phyloP scores from a whole-genome alignment of 1,140 invertebrate species.

The Temnothorax longispinosus region DNA sequence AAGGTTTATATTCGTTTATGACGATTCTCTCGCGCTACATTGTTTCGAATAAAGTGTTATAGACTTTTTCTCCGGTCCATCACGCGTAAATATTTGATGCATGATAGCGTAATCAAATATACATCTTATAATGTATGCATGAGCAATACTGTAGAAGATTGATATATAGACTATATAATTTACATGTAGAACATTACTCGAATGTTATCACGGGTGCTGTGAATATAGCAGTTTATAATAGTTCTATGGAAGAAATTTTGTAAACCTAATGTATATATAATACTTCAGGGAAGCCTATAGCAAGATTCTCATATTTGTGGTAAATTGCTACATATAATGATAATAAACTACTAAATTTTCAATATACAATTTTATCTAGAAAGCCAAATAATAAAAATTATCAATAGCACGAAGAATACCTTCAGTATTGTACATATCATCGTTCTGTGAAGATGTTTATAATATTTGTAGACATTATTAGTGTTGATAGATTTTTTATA shows the following conservation, averaged over 20 bases:
- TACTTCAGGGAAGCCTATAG: neutral
- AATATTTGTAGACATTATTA: neutral
- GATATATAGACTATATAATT: neutral
- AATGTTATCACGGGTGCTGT: neutral
- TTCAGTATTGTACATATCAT: neutral
- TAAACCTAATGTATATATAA: neutral
- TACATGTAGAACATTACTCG: neutral
- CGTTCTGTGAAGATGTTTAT: neutral
- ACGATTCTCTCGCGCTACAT: neutral
- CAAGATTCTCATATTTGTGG: neutral
- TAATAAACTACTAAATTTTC: neutral
- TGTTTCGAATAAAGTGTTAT: neutral
- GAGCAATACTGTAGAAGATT: neutral
- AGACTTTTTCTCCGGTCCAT: neutral
- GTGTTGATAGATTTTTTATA: neutral
- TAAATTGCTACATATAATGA: neutral
- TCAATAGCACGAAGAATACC: neutral
- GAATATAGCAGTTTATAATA: neutral
- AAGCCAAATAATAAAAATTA: neutral
- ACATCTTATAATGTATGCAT: neutral
- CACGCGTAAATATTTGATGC: conserved; percentile 19
- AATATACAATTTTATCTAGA: neutral
- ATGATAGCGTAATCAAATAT: neutral
- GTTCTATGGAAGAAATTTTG: neutral
- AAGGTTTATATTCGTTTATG: neutral